Base-by-base conservation (phyloP, 2,113 vertebrate species). In the Camelus dromedarius region DNA sequence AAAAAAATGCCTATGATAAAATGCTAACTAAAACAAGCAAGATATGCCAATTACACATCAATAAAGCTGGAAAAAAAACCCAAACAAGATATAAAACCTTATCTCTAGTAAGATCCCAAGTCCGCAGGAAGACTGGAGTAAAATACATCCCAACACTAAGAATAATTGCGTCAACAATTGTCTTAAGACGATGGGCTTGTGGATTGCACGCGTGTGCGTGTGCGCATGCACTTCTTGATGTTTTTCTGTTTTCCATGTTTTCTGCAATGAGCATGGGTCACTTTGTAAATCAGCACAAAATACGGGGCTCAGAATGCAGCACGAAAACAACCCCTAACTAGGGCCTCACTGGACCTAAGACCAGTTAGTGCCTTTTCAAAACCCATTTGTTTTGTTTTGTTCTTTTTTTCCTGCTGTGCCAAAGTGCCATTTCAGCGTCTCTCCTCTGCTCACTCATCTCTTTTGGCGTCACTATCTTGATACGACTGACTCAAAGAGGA, bases 401-500 rank as follows among this genome's bases (percentile, higher is more conserved):
- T 26, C 86, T 92, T 50, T 35, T 10, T 66, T 42, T 10, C 89
- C 32, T 52, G 67, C 30, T 54, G 38, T n/a, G 76, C 42, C 79
- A 19, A 90, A 95, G 72, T 86, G 89, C 89, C 60, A 35, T 77
- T 95, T 96, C 96, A 96, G 91, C 54, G 0, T 76, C 86, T 92
- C 54, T 91, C n/a, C 52, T 73, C 16, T 96, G 94, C 94, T 92
- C 84, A 85, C 72, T 97, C 88, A 77, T 96, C 88, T 96, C 85
- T 93, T 93, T 93, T 72, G 77, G 91, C 10, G 15, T 88, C 50
- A 52, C 72, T 91, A 54, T 95, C 89, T 95, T 91, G 95, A 91
- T 93, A 72, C 89, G 54, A 66, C 52, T 69, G 81, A 26, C 76
- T 97, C 91, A 93, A 96, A 98, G 80, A 93, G 92, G 91, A 97